Percentiles rank a stretch among this genome's conserved stretches.
phyloP scores from a whole-genome alignment of 2,888 invertebrate genomes.

The Archips crataeganus region DNA sequence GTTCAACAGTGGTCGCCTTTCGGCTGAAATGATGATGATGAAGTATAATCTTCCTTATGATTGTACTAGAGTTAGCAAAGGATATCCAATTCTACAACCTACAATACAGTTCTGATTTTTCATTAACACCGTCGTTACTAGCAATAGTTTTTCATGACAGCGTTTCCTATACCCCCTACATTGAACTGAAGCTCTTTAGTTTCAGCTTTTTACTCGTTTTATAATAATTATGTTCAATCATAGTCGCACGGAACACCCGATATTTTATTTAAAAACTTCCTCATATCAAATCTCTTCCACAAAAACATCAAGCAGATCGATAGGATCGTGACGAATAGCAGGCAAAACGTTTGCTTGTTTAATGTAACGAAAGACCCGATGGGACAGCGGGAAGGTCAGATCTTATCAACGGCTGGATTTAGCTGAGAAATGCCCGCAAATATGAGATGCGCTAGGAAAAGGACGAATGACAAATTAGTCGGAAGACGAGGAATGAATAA shows the following conservation, averaged over 20 bases:
- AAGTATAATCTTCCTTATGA: too few relatives aligned
- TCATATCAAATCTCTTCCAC: background rate
- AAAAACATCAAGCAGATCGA: constrained; percentile 20
- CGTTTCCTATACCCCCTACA: too few relatives aligned
- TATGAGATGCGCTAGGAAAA: constrained; percentile 20
- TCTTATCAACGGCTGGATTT: constrained; percentile 31
- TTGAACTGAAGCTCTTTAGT: too few relatives aligned
- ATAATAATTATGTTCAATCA: background rate
- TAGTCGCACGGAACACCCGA: background rate
- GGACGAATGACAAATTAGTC: constrained; percentile 39
- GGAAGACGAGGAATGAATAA: constrained; percentile 36
- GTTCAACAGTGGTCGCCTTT: too few relatives aligned
- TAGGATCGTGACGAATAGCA: constrained; percentile 37
- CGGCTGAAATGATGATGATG: too few relatives aligned
- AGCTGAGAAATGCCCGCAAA: constrained; percentile 35
- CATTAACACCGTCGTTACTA: too few relatives aligned
- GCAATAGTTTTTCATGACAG: too few relatives aligned
- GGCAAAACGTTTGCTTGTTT: constrained; percentile 32
- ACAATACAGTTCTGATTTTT: too few relatives aligned
- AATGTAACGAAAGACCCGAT: constrained; percentile 35
- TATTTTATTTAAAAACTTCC: background rate
- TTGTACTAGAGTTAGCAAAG: too few relatives aligned
- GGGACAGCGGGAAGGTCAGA: constrained; percentile 32
- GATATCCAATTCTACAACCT: too few relatives aligned
- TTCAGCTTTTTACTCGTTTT: too few relatives aligned